Evolutionary conservation across 2,888 invertebrate genomes (phyloP).

Genomic region (Gastrophysa polygoni): DNA sequence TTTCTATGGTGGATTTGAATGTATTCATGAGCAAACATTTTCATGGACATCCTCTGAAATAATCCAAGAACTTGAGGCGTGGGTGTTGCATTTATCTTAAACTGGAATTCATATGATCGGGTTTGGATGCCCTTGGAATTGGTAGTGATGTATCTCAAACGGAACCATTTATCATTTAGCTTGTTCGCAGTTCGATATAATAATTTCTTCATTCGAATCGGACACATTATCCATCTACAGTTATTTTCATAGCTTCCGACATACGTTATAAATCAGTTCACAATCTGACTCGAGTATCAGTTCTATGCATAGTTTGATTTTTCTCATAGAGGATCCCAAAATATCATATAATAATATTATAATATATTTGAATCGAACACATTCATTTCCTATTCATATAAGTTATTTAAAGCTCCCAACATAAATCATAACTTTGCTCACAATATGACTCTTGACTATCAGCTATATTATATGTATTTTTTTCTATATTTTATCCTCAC

Average conservation of each 20-base stretch:
- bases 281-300: constrained; percentile 12
- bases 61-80: not conserved
- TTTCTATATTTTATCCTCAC: too few relatives aligned
- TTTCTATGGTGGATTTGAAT: not conserved
- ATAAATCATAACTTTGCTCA: too few relatives aligned
- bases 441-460: too few relatives aligned
- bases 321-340: too few relatives aligned
- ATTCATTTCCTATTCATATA: too few relatives aligned
- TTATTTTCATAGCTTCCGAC: constrained; percentile 22
- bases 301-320: too few relatives aligned
- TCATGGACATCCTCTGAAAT: not conserved
- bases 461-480: too few relatives aligned
- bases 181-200: constrained; percentile 24
- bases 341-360: too few relatives aligned
- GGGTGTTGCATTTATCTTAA: not conserved
- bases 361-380: too few relatives aligned
- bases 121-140: constrained; percentile 37
- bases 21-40: not conserved
- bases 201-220: constrained; percentile 26
- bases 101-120: not conserved
- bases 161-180: constrained; percentile 24
- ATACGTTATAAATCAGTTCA: constrained; percentile 15
- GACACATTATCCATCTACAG: constrained; percentile 20
- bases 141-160: too few relatives aligned
- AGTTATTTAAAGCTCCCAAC: too few relatives aligned